Evolutionary conservation across 2,888 invertebrate species (phyloP).

Genomic region (Amiota mariae): DNA sequence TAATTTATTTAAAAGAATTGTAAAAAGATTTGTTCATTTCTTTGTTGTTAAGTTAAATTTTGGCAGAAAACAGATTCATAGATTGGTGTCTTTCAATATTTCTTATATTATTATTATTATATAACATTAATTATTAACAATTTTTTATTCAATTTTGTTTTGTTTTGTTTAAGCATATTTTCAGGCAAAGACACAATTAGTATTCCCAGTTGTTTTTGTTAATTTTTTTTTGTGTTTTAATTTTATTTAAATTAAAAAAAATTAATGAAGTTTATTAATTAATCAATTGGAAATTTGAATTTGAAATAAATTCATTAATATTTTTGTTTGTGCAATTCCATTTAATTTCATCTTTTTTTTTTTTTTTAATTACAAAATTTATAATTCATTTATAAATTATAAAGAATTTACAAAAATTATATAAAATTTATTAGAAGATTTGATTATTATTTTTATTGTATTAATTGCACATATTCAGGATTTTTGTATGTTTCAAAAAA

Average conservation of each 20-base stretch:
- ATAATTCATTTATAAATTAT: not conserved
- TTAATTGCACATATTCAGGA: not conserved
- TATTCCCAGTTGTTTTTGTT: not conserved
- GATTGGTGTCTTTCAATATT: not conserved
- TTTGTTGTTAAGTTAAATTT: no score
- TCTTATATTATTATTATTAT: not conserved
- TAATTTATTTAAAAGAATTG: no score
- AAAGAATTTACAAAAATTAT: no score
- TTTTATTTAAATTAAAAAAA: not conserved
- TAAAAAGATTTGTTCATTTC: no score
- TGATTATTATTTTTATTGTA: no score
- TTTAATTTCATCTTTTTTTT: not conserved
- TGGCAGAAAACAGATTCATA: not conserved
- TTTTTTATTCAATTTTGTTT: no score
- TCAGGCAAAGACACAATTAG: not conserved
- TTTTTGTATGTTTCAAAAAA: not conserved
- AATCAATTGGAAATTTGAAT: not conserved
- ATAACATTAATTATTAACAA: conserved; percentile 6
- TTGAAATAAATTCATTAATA: not conserved
- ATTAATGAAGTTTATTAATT: conserved; percentile 1
- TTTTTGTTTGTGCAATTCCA: not conserved
- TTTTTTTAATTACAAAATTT: not conserved
- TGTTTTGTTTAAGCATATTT: not conserved
- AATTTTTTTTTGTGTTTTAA: not conserved
- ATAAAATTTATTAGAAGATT: no score